These are phyloP conservation scores for Chlorops oryzae DNA, from an alignment of 1,140 invertebrate species.

Conservation along the genomic window DNA sequence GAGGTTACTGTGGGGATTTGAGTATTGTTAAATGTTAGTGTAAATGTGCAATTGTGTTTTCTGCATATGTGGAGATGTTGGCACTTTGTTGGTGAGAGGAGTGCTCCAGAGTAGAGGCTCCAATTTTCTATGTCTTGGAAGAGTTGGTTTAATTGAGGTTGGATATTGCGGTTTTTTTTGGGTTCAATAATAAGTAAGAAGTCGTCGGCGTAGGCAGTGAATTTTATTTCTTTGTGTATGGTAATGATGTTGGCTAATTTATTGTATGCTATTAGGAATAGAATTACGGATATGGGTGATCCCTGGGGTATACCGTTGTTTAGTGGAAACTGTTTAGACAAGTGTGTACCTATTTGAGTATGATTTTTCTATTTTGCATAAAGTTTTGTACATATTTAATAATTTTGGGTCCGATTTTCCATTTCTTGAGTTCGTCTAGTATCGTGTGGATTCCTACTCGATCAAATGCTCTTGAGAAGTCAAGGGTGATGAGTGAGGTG, in stretches of 20 bases:
- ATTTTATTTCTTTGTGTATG: conserved; percentile 6
- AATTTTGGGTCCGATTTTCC: conserved; percentile 14
- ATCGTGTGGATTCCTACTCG: conserved; percentile 14
- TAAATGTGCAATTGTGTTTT: conserved; percentile 15
- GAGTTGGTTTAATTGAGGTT: conserved; percentile 12
- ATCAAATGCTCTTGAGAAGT: conserved; percentile 16
- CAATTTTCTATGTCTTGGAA: conserved; percentile 10
- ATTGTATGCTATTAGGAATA: conserved; percentile 17
- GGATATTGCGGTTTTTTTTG: conserved; percentile 8
- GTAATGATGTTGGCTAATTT: conserved; percentile 5
- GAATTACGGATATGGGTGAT: conserved; percentile 15
- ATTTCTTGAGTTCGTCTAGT: conserved; percentile 12
- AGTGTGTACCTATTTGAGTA: conserved; percentile 1
- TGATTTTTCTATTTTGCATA: conserved; percentile 15
- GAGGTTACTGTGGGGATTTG: conserved; percentile 5
- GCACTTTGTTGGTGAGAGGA: conserved; percentile 13
- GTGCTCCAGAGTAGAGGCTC: conserved; percentile 13
- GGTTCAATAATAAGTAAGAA: conserved; percentile 9
- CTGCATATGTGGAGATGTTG: conserved; percentile 15
- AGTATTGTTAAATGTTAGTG: conserved; percentile 5
- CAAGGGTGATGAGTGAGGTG: conserved; percentile 11
- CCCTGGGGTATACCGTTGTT: conserved; percentile 16
- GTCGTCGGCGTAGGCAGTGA: conserved; percentile 17
- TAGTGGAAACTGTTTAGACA: not conserved
- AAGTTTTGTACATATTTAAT: conserved; percentile 12